These are phyloP conservation scores for Xiphorhynchus erythropygius DNA, from an alignment of 2,797 vertebrate genomes.

Conservation along the genomic window DNA sequence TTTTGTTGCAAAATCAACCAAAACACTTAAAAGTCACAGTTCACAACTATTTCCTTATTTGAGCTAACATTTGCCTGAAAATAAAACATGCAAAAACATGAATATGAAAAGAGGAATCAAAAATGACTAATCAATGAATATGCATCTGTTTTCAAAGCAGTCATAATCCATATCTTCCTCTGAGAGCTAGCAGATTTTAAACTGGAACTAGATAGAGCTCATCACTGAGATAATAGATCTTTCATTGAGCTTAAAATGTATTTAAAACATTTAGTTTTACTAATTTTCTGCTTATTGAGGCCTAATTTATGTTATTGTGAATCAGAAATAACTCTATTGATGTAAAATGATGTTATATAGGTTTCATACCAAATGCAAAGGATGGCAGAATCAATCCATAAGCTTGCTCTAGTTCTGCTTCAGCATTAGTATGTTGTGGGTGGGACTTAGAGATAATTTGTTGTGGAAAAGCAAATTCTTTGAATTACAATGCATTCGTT, in stretches of 20 bases:
- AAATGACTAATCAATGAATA: background rate
- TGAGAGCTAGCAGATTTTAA: background rate
- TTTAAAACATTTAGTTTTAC: background rate
- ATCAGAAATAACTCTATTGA: background rate
- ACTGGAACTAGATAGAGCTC: background rate
- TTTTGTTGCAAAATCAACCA: background rate
- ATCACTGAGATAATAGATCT: background rate
- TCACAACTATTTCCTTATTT: background rate
- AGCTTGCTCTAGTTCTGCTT: background rate
- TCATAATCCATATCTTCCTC: background rate
- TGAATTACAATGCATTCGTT: slow-evolving; percentile 35
- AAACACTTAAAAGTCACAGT: background rate
- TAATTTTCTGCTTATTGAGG: background rate
- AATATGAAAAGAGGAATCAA: background rate
- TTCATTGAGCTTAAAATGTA: background rate
- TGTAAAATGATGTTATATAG: background rate
- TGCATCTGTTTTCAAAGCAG: background rate
- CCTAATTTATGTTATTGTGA: background rate
- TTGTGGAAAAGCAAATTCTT: background rate
- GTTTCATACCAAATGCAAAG: background rate
- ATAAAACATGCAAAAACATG: background rate
- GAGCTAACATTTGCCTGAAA: background rate
- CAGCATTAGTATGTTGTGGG: background rate
- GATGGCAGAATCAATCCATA: background rate
- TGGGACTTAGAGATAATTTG: background rate